phyloP scores from a whole-genome alignment of 1,140 invertebrate species.

The Belonocnema kinseyi region DNA sequence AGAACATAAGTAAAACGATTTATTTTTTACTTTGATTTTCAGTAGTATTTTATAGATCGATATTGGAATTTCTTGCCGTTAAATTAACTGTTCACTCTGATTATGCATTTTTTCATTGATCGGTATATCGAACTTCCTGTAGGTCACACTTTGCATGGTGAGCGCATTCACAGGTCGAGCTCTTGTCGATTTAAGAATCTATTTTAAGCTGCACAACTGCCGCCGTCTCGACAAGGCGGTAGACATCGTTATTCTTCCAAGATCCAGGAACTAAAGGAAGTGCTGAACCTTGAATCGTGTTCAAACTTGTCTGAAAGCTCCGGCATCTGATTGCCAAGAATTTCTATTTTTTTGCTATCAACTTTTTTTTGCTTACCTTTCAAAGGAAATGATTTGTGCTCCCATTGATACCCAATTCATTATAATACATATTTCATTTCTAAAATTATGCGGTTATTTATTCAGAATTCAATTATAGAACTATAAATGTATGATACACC shows the following conservation, averaged over 20 bases:
- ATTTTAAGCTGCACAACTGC: conserved; percentile 61
- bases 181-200: conserved; percentile 52
- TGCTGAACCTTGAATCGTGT: conserved; percentile 47
- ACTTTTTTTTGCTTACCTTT: conserved; percentile 3
- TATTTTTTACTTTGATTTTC: too few species aligned
- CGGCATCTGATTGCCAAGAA: conserved; percentile 50
- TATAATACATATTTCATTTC: conserved; percentile 46
- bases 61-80: too few species aligned
- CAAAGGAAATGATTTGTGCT: conserved; percentile 32
- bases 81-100: conserved; percentile 35
- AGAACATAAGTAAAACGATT: too few species aligned
- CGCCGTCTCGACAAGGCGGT: conserved; percentile 67
- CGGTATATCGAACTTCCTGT: conserved; percentile 49
- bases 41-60: too few species aligned
- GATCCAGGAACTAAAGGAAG: conserved; percentile 56
- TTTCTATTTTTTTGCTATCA: conserved; percentile 34
- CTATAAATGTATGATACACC: too few species aligned
- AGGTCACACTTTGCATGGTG: conserved; percentile 48
- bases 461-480: not conserved
- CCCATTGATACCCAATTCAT: conserved; percentile 36
- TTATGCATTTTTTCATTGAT: conserved; percentile 49
- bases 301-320: conserved; percentile 49
- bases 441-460: conserved; percentile 41
- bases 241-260: conserved; percentile 70
- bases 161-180: conserved; percentile 32